Evolutionary conservation across 2,113 vertebrate genomes (phyloP), one percentile per base, ranked within the genome.

Genomic region (Pholis gunnellus): DNA sequence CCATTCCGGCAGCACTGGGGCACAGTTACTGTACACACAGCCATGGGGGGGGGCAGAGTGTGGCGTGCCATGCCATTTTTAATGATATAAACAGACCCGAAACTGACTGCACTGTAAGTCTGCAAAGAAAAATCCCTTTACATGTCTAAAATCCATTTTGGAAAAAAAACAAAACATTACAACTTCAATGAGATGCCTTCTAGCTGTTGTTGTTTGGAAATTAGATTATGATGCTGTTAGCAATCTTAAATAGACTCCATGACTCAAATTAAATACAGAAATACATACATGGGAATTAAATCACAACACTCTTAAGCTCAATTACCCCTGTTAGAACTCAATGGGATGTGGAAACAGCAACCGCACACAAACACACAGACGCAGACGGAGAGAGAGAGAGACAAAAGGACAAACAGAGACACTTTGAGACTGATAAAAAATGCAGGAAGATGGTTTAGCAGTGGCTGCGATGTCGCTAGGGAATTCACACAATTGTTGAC

Each of bases 401-500:
- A 78, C 68, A 86, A 78, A 38, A 86, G n/a, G 79, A 86, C 74
- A 88, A 83, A 89, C 50, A 44, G 77, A 91, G 82, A 92, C 64
- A 80, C 69, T 83, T 3, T 59, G 68, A 75, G 75, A 82, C n/a
- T 83, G 74, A 88, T 90, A 76, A 91, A 91, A 93, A 88, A 89
- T 86, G 76, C 90, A 90, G 81, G 81, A 82, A 87, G 87, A 79
- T 84, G 82, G 75, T 92, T 88, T 86, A 87, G 91, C 75, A 52
- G 85, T 82, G 87, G 78, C 79, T 87, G 87, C 61, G 10, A 83
- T 79, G 84, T 89, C 81, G 17, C 88, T 42, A n/a, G 89, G 87
- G 89, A 91, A 91, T 94, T 91, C 85, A 87, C 87, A 88, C 89
- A 86, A 94, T 92, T 91, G 92, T 91, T 92, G 89, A 91, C 89